phyloP scores from a whole-genome alignment of 2,113 vertebrate species.

The Neolamprologus kungweensis region DNA sequence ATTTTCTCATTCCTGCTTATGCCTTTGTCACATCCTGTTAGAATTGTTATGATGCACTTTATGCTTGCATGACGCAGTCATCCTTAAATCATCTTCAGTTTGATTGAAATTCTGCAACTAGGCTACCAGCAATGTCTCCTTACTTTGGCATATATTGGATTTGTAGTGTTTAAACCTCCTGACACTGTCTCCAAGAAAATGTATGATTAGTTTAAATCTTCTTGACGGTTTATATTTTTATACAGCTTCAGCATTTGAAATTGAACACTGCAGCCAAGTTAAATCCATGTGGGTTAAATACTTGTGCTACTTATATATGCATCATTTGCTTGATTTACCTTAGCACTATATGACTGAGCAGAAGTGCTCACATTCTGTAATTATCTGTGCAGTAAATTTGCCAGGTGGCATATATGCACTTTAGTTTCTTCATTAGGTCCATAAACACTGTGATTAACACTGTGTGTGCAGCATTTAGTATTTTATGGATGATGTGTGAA shows the following conservation, averaged over 20 bases:
- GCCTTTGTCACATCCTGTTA: neutral
- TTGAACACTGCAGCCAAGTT: neutral
- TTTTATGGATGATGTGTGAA: neutral
- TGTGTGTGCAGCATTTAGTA: neutral
- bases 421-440: neutral
- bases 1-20: neutral
- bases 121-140: neutral
- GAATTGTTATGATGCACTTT: neutral
- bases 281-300: neutral
- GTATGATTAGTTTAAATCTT: neutral
- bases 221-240: neutral
- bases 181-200: neutral
- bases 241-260: neutral
- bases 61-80: neutral
- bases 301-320: neutral
- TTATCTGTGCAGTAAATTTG: constrained; percentile 5
- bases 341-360: neutral
- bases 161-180: neutral
- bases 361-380: neutral
- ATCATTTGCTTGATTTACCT: neutral
- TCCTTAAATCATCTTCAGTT: neutral
- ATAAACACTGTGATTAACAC: neutral
- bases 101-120: neutral
- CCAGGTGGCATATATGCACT: neutral
- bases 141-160: neutral